These are phyloP conservation scores for Phoxinus dragarum DNA, from an alignment of 2,797 vertebrate genomes.

Conservation along the genomic window DNA sequence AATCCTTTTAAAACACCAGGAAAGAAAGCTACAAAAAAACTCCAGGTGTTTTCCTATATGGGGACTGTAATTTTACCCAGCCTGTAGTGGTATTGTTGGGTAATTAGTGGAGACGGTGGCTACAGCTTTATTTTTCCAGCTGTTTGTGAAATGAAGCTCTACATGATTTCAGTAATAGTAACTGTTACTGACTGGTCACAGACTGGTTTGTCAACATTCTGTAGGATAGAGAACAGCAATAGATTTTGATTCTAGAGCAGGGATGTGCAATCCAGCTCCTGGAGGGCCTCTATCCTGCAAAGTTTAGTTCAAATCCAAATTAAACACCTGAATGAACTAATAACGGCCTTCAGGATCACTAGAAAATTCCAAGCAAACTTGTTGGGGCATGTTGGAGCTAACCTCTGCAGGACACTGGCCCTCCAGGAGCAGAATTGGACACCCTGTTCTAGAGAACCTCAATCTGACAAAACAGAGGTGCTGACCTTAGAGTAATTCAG, in stretches of 20 bases:
- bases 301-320: neutral
- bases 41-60: constrained; percentile 10
- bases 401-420: neutral
- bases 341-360: neutral
- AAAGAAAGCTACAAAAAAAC: neutral
- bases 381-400: neutral
- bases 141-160: constrained; percentile 22
- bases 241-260: neutral
- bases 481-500: constrained; percentile 48
- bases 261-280: neutral
- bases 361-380: neutral
- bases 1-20: constrained; percentile 5
- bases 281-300: neutral
- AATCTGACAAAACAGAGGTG: constrained; percentile 19
- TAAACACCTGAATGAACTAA: constrained; percentile 5
- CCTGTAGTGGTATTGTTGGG: constrained; percentile 5
- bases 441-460: neutral
- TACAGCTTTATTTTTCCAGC: constrained; percentile 41
- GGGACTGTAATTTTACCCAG: constrained; percentile 7
- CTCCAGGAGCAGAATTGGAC: neutral
- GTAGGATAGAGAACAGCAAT: neutral
- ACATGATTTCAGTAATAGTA: constrained; percentile 4
- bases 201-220: constrained; percentile 17
- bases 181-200: neutral
- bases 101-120: constrained; percentile 40